Evolutionary conservation across 2,888 invertebrate genomes (phyloP).

Genomic region (Leptodirus hochenwartii): DNA sequence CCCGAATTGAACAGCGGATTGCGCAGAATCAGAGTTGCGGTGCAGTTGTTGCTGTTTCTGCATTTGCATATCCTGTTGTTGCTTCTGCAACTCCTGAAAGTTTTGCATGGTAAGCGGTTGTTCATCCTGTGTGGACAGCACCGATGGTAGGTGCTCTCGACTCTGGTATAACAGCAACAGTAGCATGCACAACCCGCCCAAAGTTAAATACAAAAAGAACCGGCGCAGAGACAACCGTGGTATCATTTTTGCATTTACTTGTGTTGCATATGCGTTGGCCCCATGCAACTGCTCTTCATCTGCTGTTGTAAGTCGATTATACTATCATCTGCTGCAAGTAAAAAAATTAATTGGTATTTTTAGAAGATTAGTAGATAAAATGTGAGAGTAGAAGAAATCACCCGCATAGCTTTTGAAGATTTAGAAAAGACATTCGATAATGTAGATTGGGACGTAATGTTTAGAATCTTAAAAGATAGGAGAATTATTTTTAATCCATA

Average conservation of each 20-base stretch:
- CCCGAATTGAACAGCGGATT: not conserved
- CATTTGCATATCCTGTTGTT: not conserved
- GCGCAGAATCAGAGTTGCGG: slow-evolving; percentile 1
- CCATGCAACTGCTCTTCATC: no score
- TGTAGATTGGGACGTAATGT: no score
- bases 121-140: not conserved
- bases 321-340: no score
- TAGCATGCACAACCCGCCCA: slow-evolving; percentile 32
- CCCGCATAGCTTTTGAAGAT: no score
- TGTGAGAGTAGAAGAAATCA: no score
- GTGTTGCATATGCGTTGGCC: no score
- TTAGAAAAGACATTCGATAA: no score
- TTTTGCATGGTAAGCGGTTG: not conserved
- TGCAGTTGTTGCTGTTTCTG: not conserved
- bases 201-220: slow-evolving; percentile 24
- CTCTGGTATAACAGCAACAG: slow-evolving; percentile 30
- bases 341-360: no score
- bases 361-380: no score
- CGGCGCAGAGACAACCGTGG: slow-evolving; percentile 27
- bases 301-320: no score
- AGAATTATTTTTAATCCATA: no score
- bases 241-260: slow-evolving; percentile 27
- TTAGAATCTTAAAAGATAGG: no score
- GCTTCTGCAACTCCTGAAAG: slow-evolving; percentile 1
- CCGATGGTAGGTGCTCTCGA: slow-evolving; percentile 7